Percentiles rank a stretch among this genome's conserved stretches.
phyloP scores from a whole-genome alignment of 2,888 invertebrate genomes.

The Oscheius myriophilus region DNA sequence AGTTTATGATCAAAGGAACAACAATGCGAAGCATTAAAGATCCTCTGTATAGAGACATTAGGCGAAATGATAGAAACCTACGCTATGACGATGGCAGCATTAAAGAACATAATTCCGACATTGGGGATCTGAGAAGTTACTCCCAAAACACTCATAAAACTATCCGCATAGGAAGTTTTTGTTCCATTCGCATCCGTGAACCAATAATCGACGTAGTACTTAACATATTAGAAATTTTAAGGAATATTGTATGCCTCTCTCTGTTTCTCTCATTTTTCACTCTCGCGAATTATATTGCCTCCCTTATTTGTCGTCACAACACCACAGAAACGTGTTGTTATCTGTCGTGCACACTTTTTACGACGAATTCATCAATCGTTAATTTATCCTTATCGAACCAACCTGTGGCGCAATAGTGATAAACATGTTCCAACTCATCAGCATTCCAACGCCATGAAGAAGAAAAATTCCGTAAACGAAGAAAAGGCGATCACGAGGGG shows the following conservation, averaged over 20 bases:
- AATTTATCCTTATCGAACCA: background rate
- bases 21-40: slow-evolving; percentile 87
- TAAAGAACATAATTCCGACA: slow-evolving; percentile 81
- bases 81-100: slow-evolving; percentile 57
- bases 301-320: too few relatives aligned
- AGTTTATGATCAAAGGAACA: slow-evolving; percentile 60
- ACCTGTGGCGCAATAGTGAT: slow-evolving; percentile 55
- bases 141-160: slow-evolving; percentile 86
- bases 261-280: too few relatives aligned
- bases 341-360: too few relatives aligned
- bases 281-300: too few relatives aligned
- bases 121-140: slow-evolving; percentile 93
- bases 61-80: background rate
- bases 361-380: background rate
- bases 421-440: slow-evolving; percentile 57
- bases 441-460: slow-evolving; percentile 54
- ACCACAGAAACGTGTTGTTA: too few relatives aligned
- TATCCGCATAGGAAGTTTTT: slow-evolving; percentile 76
- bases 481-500: slow-evolving; percentile 38
- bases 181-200: slow-evolving; percentile 71
- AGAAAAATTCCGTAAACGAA: slow-evolving; percentile 53
- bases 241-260: too few relatives aligned
- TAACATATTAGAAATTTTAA: slow-evolving; percentile 32
- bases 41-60: slow-evolving; percentile 75
- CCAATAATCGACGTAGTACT: slow-evolving; percentile 85